A percentile compares a stretch with the other conserved stretches of the same genome.
phyloP scores from a whole-genome alignment of 2,888 invertebrate genomes.

The Platycheirus rosarum region DNA sequence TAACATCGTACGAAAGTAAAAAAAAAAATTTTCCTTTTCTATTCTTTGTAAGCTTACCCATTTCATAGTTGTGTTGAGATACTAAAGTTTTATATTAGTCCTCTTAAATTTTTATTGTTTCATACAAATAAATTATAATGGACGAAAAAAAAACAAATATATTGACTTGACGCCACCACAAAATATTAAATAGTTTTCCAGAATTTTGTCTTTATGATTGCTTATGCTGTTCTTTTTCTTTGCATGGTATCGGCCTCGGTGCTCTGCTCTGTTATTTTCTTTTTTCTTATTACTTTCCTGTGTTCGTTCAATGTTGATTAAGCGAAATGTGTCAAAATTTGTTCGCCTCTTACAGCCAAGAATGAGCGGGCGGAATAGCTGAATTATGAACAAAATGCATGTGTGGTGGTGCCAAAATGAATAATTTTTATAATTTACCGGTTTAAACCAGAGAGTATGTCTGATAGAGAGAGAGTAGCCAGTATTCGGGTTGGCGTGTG shows the following conservation, averaged over 20 bases:
- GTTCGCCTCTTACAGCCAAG: conserved; percentile 7
- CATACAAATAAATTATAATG: conserved; percentile 39
- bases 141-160: conserved; percentile 47
- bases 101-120: conserved; percentile 11
- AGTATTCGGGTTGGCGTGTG: too few relatives aligned
- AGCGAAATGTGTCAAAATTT: conserved; percentile 60
- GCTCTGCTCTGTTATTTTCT: too few relatives aligned
- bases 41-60: conserved; percentile 55
- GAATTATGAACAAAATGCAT: too few relatives aligned
- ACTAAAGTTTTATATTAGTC: neutral
- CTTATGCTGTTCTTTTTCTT: conserved; percentile 4
- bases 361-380: too few relatives aligned
- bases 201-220: conserved; percentile 14
- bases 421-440: too few relatives aligned
- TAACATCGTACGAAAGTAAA: conserved; percentile 36
- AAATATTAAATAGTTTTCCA: conserved; percentile 46
- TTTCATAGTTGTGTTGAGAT: conserved; percentile 51
- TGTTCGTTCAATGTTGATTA: conserved; percentile 37
- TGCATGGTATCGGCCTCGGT: conserved; percentile 5
- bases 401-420: too few relatives aligned
- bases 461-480: too few relatives aligned
- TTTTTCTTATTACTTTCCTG: conserved; percentile 47
- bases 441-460: too few relatives aligned
- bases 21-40: neutral
- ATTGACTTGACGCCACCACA: conserved; percentile 49